Percentiles rank a stretch among this genome's conserved stretches.
Evolutionary conservation across 2,888 invertebrate species (phyloP).

Genomic region (Embidobia sp.): DNA sequence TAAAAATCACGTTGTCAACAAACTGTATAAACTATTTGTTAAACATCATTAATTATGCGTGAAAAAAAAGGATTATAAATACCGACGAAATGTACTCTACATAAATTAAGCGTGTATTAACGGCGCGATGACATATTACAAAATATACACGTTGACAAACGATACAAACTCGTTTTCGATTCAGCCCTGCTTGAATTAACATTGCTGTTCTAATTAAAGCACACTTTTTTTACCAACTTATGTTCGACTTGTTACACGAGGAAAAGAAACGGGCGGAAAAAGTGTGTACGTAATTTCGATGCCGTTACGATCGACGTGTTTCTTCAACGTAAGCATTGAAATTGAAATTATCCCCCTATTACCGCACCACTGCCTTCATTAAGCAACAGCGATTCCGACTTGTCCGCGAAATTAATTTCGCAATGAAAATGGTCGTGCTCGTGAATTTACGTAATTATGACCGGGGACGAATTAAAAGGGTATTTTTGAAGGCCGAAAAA

Average conservation of each 20-base stretch:
- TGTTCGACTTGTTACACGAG: not conserved
- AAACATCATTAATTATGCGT: too few relatives aligned
- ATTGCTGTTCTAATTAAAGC: too few relatives aligned
- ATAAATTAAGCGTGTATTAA: too few relatives aligned
- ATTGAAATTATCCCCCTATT: slow-evolving; percentile 44
- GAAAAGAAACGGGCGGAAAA: slow-evolving; percentile 7
- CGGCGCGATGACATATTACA: too few relatives aligned
- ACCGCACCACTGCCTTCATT: slow-evolving; percentile 30
- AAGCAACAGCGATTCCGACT: slow-evolving; percentile 27
- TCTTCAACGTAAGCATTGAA: slow-evolving; percentile 36
- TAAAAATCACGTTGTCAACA: too few relatives aligned
- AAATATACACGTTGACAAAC: too few relatives aligned
- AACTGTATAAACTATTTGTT: too few relatives aligned
- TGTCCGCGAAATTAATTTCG: slow-evolving; percentile 49
- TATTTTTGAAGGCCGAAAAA: not conserved
- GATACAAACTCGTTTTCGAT: too few relatives aligned
- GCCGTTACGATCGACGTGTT: slow-evolving; percentile 27
- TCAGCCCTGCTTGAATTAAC: too few relatives aligned
- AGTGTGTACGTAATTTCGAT: slow-evolving; percentile 15
- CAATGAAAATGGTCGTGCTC: slow-evolving; percentile 34
- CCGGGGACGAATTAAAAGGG: slow-evolving; percentile 25
- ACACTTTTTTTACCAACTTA: too few relatives aligned
- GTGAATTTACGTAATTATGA: slow-evolving; percentile 39
- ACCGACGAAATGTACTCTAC: too few relatives aligned
- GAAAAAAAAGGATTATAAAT: too few relatives aligned